These are phyloP conservation scores for Petaurus breviceps DNA, from an alignment of 2,113 vertebrate species.

Conservation along the genomic window DNA sequence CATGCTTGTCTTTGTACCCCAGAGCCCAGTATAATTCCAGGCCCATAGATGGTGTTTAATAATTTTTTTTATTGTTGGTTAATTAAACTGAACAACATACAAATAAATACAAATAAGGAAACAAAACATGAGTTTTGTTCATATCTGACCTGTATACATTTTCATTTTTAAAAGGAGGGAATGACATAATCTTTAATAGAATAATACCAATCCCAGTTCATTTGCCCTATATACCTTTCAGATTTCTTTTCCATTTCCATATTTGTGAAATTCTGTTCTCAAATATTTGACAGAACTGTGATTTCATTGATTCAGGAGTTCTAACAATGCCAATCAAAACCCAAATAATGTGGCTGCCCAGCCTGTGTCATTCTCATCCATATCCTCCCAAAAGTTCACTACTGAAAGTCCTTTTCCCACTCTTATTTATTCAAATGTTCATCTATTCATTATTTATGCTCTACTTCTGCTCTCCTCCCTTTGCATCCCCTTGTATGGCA, in stretches of 20 bases:
- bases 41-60: not conserved
- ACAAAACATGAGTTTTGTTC: not conserved
- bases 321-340: not conserved
- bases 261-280: not conserved
- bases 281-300: not conserved
- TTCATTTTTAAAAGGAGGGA: not conserved
- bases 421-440: not conserved
- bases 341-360: not conserved
- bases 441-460: not conserved
- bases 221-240: not conserved
- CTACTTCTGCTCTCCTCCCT: not conserved
- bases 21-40: not conserved
- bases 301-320: not conserved
- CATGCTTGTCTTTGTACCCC: not conserved
- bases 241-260: not conserved
- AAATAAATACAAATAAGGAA: not conserved
- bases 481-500: not conserved
- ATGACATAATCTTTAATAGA: not conserved
- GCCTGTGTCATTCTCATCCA: not conserved
- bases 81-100: not conserved
- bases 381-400: not conserved
- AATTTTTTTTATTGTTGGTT: not conserved
- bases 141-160: constrained; percentile 9
- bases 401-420: not conserved
- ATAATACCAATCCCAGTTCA: not conserved